Base-by-base conservation (phyloP, 35 echinoderm and acorn worm genomes). In the Chiridota heheva region DNA sequence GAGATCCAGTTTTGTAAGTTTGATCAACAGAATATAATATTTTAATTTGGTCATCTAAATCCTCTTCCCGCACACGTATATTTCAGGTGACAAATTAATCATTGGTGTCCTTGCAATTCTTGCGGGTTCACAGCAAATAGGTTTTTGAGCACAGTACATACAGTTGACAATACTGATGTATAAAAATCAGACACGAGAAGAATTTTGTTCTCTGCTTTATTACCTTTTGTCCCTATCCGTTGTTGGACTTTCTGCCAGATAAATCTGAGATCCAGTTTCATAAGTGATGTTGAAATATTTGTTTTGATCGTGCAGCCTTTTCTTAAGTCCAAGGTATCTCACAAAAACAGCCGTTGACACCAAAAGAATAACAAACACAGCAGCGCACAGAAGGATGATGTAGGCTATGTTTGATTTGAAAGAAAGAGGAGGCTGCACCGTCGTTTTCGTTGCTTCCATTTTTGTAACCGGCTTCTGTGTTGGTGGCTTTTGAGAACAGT, bases 251-350 rank as follows among this genome's bases (percentile, higher is more conserved):
- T 78, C 75, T 4, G 53, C 75, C 75, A 78, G 58, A 7, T 62
- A 36, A n/a, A 78, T 49, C 16, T 58, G 53, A n/a, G 58, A 49
- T 26, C 75, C 51, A n/a, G 58, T 78, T 42, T 78, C 75, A 35
- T 78, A 78, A 37, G 51, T 78, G 33, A 78, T 78, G 39, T 78
- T 78, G 35, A 78, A 78, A 61, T 78, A 78, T 35, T 78, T 78
- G 39, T 78, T 78, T 35, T 78, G 75, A 20, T 78, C 58, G 12
- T 62, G 75, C 4, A 78, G 58, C 34, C 47, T 78, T 37, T 78
- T 78, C 75, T 78, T 49, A 62, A 78, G 42, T 41, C 58, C 31
- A 7, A 78, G 25, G 20, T 78, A 37, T 1, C 75, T 33, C 0
- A 43, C 49, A 15, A 61, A 5, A 28, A 78, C 58, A 15, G 16